phyloP scores from a whole-genome alignment of 2,888 invertebrate species.

The Polia nebulosa region DNA sequence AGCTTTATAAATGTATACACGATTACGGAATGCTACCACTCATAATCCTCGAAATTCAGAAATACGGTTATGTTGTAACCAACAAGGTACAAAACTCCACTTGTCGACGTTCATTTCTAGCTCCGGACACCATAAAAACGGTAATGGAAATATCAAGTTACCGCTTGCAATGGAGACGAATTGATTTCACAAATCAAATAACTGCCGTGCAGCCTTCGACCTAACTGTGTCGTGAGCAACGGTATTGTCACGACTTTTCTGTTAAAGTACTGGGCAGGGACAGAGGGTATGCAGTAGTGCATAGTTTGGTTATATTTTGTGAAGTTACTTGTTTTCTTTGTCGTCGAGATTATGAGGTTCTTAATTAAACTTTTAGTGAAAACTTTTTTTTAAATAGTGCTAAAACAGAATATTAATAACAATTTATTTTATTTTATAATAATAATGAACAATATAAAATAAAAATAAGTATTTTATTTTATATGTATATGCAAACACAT shows the following conservation, averaged over 20 bases:
- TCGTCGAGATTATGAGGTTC: no score
- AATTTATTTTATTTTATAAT: no score
- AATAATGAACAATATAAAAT: no score
- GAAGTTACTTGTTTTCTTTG: no score
- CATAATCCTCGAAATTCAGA: neutral
- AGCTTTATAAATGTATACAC: no score
- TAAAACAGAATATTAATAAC: no score
- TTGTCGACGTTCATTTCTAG: conserved; percentile 33
- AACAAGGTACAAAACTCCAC: conserved; percentile 14
- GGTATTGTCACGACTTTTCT: conserved; percentile 22
- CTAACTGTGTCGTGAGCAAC: conserved; percentile 30
- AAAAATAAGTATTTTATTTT: no score
- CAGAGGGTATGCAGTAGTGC: neutral
- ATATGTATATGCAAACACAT: no score
- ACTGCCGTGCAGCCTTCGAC: conserved; percentile 67
- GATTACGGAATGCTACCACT: no score
- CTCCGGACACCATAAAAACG: conserved; percentile 60
- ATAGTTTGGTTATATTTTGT: neutral
- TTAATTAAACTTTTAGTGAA: no score
- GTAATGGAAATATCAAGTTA: conserved; percentile 84
- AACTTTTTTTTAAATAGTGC: no score
- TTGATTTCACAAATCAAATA: conserved; percentile 86
- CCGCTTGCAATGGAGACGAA: conserved; percentile 80
- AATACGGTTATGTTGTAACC: neutral
- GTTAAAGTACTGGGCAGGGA: neutral